Conservation (phyloP, 2,797 vertebrate genomes). For the Synaphobranchus kaupii region DNA sequence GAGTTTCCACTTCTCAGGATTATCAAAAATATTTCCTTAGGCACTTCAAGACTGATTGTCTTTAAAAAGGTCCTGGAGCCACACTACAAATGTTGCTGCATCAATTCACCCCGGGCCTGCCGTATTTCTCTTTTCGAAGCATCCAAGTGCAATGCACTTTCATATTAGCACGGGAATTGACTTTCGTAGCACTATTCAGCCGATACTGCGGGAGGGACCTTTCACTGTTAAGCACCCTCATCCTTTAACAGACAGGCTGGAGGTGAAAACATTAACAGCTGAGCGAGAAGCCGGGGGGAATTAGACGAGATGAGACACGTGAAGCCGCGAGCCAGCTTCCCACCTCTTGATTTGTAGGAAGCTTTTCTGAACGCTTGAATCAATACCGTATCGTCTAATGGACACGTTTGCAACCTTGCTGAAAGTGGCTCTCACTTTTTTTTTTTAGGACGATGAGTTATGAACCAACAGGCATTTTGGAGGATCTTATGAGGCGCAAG, state of each 20-base stretch:
- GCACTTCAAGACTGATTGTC: not conserved
- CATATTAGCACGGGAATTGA: not conserved
- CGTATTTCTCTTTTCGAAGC: not conserved
- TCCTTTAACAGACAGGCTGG: not conserved
- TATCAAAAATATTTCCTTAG: not conserved
- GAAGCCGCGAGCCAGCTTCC: not conserved
- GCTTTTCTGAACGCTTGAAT: slow-evolving; percentile 7
- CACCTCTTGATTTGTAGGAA: slow-evolving; percentile 5
- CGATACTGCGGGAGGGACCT: not conserved
- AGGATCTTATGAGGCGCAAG: not conserved
- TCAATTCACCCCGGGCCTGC: not conserved
- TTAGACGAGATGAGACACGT: not conserved
- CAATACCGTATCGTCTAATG: slow-evolving; percentile 5
- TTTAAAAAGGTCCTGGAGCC: not conserved
- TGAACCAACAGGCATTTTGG: not conserved
- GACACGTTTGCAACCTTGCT: slow-evolving; percentile 2
- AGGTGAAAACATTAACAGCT: not conserved
- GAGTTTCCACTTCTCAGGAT: not conserved
- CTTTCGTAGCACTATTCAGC: not conserved
- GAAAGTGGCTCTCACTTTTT: not conserved
- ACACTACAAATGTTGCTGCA: not conserved
- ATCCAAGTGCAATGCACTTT: not conserved
- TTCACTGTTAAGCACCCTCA: slow-evolving; percentile 1
- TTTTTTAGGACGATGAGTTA: not conserved
- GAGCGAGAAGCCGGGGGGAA: not conserved